Evolutionary conservation across 1,140 invertebrate species (phyloP).

Genomic region (Radopholus similis): DNA sequence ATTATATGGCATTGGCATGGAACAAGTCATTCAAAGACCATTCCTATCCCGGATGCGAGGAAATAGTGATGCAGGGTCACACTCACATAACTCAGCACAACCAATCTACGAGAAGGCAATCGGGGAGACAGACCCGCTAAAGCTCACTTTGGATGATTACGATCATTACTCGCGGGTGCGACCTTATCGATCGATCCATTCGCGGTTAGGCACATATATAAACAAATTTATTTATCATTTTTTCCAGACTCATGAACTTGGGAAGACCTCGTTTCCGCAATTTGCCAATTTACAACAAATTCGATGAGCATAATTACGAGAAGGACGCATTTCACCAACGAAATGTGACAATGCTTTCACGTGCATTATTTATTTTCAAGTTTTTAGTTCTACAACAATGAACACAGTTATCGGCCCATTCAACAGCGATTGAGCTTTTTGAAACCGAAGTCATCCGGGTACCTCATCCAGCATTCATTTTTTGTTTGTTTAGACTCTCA

Average conservation of each 20-base stretch:
- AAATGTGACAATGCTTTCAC: not conserved
- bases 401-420: not conserved
- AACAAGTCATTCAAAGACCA: not conserved
- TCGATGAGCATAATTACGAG: not conserved
- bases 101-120: not conserved
- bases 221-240: not conserved
- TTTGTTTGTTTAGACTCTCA: not conserved
- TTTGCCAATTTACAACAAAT: not conserved
- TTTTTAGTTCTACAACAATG: conserved; percentile 3
- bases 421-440: conserved; percentile 9
- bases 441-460: not conserved
- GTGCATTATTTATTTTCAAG: not conserved
- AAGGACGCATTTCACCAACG: not conserved
- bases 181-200: conserved; percentile 2
- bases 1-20: conserved; percentile 3
- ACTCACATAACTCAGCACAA: not conserved
- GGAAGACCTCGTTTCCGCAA: not conserved
- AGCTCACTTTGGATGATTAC: conserved; percentile 6
- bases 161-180: not conserved
- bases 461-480: not conserved
- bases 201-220: not conserved
- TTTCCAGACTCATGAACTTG: not conserved
- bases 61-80: too few relatives aligned
- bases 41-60: too few relatives aligned
- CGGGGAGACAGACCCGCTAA: not conserved